Evolutionary conservation across 2,797 vertebrate genomes (phyloP), one percentile per base, ranked within the genome.

Genomic region (Podarcis siculus): DNA sequence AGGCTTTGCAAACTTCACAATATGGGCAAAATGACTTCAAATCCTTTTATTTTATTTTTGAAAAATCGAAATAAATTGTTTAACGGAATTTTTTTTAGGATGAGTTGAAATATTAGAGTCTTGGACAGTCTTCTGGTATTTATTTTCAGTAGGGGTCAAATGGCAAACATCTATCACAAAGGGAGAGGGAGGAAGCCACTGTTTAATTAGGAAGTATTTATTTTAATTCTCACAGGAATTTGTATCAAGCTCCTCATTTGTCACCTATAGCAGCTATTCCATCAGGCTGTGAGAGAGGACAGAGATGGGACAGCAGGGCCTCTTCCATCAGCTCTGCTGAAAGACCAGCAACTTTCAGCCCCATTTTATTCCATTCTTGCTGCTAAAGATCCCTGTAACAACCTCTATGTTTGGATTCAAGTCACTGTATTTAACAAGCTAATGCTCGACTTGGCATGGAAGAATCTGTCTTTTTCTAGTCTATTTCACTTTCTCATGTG

Each of bases 1-100:
- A 67, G 39, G 8, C 88, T 85, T 67, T 67, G n/a, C n/a, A 75
- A 81, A 85, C 32, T 85, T 79, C n/a, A 76, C 30, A 64, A 66
- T 55, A 12, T 58, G 79, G 61, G 32, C 42, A 76, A 69, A 67
- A 69, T 23, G 8, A 67, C 21, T 64, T 30, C 55, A 55, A 67
- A 85, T 19, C 61, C 6, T 64, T 64, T 64, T 64, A 23, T 64
- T 64, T 64, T 19, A 42, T 25, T 71, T 45, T 25, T 0, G 15
- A 19, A 42, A 82, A 12, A 17, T 49, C 30, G 64, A 58, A 7
- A 58, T 15, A 15, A 12, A 13, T 10, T 42, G 3, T 67, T 15
- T 10, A 69, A 30, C 5, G 32, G 32, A 69, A 37, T n/a, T n/a
- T n/a, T n/a, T n/a, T n/a, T 67, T 76, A n/a, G 58, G 73, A 66